Evolutionary conservation across 2,797 vertebrate species (phyloP), one percentile per base, ranked within the genome.

Genomic region (Gallinago nigripennis): DNA sequence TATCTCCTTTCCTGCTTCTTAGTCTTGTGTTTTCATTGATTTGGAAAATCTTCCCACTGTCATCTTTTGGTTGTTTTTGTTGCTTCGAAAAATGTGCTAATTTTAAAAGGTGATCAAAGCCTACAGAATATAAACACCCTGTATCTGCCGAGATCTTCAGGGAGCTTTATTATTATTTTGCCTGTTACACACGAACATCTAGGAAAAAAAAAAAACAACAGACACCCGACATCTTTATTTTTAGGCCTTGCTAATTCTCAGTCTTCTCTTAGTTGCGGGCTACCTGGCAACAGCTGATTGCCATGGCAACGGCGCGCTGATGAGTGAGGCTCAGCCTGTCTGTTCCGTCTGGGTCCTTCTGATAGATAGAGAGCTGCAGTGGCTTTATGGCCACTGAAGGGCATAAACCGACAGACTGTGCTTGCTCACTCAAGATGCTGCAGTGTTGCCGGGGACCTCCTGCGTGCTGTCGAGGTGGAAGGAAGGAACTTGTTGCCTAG

Each of bases 251-350:
- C 96, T 97, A 96, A 98, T 98, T 98, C 97, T 97, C 96, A 97
- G 97, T 88, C 98, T 97, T 95, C 97, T 94, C 96, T 93, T 92
- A 76, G 93, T 97, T 97, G 84, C 80, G 13, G 63, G 98, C 97
- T 98, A 98, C 98, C 98, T 98, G 98, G 98, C 98, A 98, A 98
- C 98, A 97, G 97, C 96, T 89, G 94, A 96, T 98, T 96, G 96
- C 98, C 98, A 98, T 98, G 97, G 97, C 97, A 98, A 98, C 97
- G 6, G 94, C 4, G 82, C 60, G 87, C 96, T 97, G 98, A 97
- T 95, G 96, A 97, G 97, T 57, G 72, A 84, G 92, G 94, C 96
- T 80, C 27, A n/a, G 96, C 95, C 95, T 91, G 96, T 91, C 95
- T 86, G 53, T 46, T 93, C 94, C 91, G 93, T 94, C 96, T 84